A percentile compares a stretch with the other conserved stretches of the same genome.
Conservation (phyloP, 2,797 vertebrate species). For the Paramormyrops hopkinsi region DNA sequence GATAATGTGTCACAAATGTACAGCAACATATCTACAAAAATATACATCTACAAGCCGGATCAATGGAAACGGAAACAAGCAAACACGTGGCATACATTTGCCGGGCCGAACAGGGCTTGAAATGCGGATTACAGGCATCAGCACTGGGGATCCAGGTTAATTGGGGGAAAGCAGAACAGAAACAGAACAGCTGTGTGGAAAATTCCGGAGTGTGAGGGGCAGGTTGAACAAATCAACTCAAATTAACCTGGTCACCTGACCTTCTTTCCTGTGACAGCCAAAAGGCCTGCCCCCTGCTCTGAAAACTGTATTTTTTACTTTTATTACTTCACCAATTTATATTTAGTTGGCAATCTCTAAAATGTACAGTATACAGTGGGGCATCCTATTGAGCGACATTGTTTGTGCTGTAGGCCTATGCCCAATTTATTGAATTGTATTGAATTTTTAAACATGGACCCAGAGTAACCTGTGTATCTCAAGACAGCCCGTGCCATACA, state of each 20-base stretch:
- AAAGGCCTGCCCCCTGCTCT: not conserved
- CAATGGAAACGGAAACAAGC: not conserved
- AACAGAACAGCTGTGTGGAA: not conserved
- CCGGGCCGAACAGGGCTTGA: not conserved
- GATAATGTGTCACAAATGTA: not conserved
- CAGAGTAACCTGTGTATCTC: not conserved
- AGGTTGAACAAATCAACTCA: not conserved
- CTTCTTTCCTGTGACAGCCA: not conserved
- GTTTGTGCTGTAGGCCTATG: not conserved
- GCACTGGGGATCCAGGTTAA: not conserved
- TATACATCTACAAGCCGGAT: not conserved
- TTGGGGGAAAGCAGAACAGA: not conserved
- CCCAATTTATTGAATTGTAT: not conserved
- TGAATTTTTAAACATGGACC: not conserved
- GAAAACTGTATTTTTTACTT: not conserved
- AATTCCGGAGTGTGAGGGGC: not conserved
- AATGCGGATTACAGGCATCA: not conserved
- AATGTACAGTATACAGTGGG: not conserved
- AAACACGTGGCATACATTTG: not conserved
- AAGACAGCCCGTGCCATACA: not conserved
- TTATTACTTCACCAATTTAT: not conserved
- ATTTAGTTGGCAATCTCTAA: not conserved
- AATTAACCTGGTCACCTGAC: not conserved
- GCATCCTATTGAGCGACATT: not conserved
- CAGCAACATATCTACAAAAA: not conserved